These are phyloP conservation scores for Corythaixoides concolor DNA, from an alignment of 2,113 vertebrate genomes.

Conservation along the genomic window DNA sequence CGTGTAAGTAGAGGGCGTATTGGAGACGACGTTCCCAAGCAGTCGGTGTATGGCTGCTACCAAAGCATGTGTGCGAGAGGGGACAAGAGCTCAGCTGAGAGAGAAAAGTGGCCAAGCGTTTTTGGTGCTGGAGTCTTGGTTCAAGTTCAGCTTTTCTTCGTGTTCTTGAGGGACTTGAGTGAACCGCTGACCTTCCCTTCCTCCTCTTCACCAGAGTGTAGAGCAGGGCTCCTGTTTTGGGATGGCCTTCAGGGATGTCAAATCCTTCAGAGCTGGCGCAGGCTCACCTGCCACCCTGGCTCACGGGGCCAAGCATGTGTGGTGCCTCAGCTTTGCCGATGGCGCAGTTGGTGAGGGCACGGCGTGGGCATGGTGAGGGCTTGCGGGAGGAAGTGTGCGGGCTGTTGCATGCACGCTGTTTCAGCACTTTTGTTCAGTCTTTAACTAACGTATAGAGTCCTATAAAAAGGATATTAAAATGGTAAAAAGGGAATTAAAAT, in stretches of 20 bases:
- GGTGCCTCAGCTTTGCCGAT: accelerated
- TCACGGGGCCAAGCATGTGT: accelerated
- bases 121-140: background rate
- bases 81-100: too few relatives aligned
- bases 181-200: background rate
- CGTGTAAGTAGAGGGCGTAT: accelerated
- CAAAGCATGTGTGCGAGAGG: background rate
- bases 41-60: accelerated
- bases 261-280: background rate
- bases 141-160: background rate
- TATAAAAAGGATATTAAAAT: background rate
- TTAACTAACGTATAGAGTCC: background rate
- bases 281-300: background rate
- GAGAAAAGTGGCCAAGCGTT: background rate
- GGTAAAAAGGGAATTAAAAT: background rate
- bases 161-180: background rate
- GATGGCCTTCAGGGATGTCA: too few relatives aligned
- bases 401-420: too few relatives aligned
- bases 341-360: accelerated
- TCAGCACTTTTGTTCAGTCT: background rate
- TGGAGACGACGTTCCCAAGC: accelerated
- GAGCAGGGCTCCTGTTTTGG: background rate
- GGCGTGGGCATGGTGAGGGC: background rate
- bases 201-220: accelerated
- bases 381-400: accelerated